Evolutionary conservation across 92 coral and sea anemone species (phyloP), one percentile per base, ranked within the genome.

Genomic region (Muricea muricata): DNA sequence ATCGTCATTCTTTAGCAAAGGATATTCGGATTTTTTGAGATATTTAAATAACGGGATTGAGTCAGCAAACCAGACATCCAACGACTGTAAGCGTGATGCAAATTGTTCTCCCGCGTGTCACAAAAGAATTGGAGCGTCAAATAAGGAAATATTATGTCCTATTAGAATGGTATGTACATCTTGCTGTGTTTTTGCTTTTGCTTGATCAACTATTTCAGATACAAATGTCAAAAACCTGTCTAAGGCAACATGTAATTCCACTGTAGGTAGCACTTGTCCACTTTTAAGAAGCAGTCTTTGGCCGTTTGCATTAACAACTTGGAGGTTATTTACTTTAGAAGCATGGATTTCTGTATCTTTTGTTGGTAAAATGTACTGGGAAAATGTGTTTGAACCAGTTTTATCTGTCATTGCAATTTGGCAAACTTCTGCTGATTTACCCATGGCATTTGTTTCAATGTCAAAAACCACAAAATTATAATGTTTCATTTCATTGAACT

Each of bases 331-430:
- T 13, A 48, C 20, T 48, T 61, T 61, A 1, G 70, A 0, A 21
- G 72, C 35, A 34, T 65, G 6, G n/a, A 65, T 6, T 2, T 65
- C 35, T 10, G 29, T 65, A 10, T 65, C 72, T 29, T 13, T 2
- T 29, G 5, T 65, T 65, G 72, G 39, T 18, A 65, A 29, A 26
- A 65, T 65, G 25, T 65, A 29, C 23, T 29, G 23, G 39, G 72
- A 65, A 14, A 65, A 11, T 65, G 72, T 65, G 72, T 6, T 25
- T 34, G 67, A 18, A 29, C 34, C 72, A 7, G 72, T 25, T 29
- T 65, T 65, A 1, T 65, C 72, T 9, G 72, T 65, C 5, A 65
- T 39, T 65, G 72, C 72, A 65, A 65, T 65, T 24, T 65, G 72
- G 39, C 72, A 65, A n/a, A 21, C 20, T 34, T 65, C 72, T 7